Evolutionary conservation across 2,797 vertebrate genomes (phyloP), one percentile per base, ranked within the genome.

Genomic region (Chaenodraco wilsoni): DNA sequence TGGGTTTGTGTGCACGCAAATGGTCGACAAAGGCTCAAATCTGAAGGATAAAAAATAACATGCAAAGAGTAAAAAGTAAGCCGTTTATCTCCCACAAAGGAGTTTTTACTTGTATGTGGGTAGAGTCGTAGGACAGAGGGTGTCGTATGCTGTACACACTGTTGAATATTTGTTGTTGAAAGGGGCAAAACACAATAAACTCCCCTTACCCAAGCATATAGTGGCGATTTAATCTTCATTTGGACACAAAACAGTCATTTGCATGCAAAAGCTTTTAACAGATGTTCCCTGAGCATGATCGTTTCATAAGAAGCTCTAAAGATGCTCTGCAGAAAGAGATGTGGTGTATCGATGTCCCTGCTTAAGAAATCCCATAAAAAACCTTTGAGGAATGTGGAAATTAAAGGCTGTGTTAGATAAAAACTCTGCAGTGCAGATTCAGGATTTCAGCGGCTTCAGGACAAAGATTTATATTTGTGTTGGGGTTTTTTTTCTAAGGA

Each of bases 251-350:
- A 12, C 17, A 46, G 4, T 64, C 9, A 44, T 54, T 43, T 61
- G 40, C 23, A 55, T 45, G 12, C 11, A 64, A 63, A 82, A 23
- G 48, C 59, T 58, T 66, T 66, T 8, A 63, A 72, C 33, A 46
- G 49, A 65, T 48, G 70, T 65, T 73, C 45, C 51, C 31, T 58
- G 31, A 59, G 43, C 33, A 55, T 1, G 9, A n/a, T 10, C 41
- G 12, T 52, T 52, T 41, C 56, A 43, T 54, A 60, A 75, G 46
- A 44, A 58, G 65, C 59, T 85, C 71, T 64, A 66, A 80, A 70
- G 65, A 65, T 10, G 50, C 33, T 65, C 31, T n/a, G 51, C 40
- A 78, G 41, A 65, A 49, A 64, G 41, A 59, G 33, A 13, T 31
- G 9, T 50, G 56, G n/a, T 12, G 12, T 44, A 41, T 37, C 72